These are phyloP conservation scores for Sebastes jordani DNA, from an alignment of 2,797 vertebrate species.

Conservation along the genomic window DNA sequence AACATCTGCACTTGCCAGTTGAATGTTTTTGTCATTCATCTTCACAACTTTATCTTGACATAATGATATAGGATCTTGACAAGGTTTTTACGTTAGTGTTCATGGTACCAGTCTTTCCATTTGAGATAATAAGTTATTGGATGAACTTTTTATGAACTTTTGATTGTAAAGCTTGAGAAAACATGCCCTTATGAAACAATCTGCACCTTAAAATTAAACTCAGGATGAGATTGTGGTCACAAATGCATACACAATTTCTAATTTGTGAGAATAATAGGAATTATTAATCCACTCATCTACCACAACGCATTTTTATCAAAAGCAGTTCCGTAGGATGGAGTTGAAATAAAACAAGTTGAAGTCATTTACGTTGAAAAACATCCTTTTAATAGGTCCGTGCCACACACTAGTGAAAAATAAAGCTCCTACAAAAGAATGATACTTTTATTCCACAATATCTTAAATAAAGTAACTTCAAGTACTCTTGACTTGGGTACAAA, in stretches of 20 bases:
- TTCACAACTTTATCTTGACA: neutral
- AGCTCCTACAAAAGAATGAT: constrained; percentile 99
- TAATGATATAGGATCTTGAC: neutral
- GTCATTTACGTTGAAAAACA: constrained; percentile 92
- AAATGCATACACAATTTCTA: neutral
- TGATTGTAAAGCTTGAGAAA: neutral
- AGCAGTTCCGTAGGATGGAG: neutral
- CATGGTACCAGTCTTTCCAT: neutral
- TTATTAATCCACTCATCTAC: neutral
- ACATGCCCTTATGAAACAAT: neutral
- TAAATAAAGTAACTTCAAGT: constrained; percentile 99
- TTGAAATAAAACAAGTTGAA: constrained; percentile 71
- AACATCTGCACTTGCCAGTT: neutral
- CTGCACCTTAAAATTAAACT: neutral
- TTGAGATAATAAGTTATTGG: neutral
- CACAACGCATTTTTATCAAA: neutral
- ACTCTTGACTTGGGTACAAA: constrained; percentile 99
- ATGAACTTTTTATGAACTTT: neutral
- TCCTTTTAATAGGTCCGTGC: constrained; percentile 99
- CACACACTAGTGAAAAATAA: constrained; percentile 99
- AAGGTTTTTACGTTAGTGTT: neutral
- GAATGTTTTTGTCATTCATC: neutral
- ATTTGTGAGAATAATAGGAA: neutral
- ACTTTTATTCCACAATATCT: constrained; percentile 99
- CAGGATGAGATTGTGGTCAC: neutral